These are phyloP conservation scores for Macaria liturata DNA, from an alignment of 2,888 invertebrate species.

Conservation along the genomic window DNA sequence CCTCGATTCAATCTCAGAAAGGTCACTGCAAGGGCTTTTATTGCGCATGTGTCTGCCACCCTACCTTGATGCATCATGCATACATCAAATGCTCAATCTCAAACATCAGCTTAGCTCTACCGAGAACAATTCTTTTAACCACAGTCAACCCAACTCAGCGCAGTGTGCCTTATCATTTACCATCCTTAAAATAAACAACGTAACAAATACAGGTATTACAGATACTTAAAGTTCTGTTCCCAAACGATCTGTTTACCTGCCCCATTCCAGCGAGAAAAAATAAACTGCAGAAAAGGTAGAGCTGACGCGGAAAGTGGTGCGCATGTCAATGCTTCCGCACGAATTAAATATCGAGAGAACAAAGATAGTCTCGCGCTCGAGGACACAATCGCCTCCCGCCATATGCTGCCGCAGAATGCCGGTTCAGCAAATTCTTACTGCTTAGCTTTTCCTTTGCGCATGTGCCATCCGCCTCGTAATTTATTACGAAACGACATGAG, in stretches of 20 bases:
- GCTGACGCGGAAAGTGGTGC: conserved; percentile 9
- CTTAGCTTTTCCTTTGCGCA: conserved; percentile 5
- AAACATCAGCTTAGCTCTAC: conserved; percentile 1
- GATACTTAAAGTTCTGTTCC: conserved; percentile 3
- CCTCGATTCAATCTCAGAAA: background rate
- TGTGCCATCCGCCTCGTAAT: conserved; percentile 8
- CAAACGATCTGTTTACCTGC: conserved; percentile 10
- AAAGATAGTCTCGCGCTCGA: conserved; percentile 5
- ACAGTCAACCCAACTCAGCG: background rate
- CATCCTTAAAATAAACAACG: conserved; percentile 13
- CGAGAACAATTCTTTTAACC: background rate
- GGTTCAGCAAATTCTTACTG: background rate
- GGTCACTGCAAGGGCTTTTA: conserved; percentile 16
- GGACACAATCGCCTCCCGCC: conserved; percentile 2
- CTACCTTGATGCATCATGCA: conserved; percentile 19
- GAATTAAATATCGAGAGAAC: conserved; percentile 18
- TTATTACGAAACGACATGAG: conserved; percentile 8
- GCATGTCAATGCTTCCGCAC: conserved; percentile 17
- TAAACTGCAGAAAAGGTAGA: conserved; percentile 3
- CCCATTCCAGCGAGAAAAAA: conserved; percentile 2
- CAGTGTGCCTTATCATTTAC: background rate
- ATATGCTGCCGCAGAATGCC: conserved; percentile 8
- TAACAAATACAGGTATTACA: background rate
- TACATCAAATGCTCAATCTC: conserved; percentile 7
- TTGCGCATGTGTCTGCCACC: conserved; percentile 20